Base-by-base conservation (phyloP, 2,888 invertebrate species). In the Neoscelio sp. region DNA sequence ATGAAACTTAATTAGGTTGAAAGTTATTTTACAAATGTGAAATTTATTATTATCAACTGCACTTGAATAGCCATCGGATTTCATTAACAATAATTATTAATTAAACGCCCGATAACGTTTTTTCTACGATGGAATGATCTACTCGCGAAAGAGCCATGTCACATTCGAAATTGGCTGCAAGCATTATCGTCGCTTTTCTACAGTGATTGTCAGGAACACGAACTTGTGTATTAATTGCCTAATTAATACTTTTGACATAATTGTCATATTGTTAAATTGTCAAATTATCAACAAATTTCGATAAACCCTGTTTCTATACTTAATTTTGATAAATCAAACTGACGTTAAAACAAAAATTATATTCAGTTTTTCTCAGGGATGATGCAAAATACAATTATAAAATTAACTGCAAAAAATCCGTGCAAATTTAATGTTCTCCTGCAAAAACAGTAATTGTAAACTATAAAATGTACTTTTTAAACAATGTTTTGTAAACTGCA, bases 51-150 rank as follows among this genome's bases (percentile, higher is more conserved):
- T 60, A 60, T 60, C 60, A 42, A 60, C 35, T 33, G 60, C 70
- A 58, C 50, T 70, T 30, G 48, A 50, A 48, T 70, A n/a, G 13
- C 46, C 46, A 26, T 54, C 26, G 68, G 48, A 40, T 60, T 70
- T 70, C 70, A 60, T 58, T 70, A 70, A 48, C 42, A 70, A 70
- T 60, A 42, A 52, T 60, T 70, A 48, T 56, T 68, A 68, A 68
- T 68, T 64, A 30, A 64, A 52, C 17, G 33, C 40, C 35, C 50
- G 64, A 64, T 48, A 38, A 48, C 23, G 10, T 50, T 50, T 64
- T 64, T 50, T 50, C 40, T 26, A 18, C 40, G 40, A 35, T 12
- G 54, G 15, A 38, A 38, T 38, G 56, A 56, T 56, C 68, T 50
- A 50, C 40, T 50, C 40, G 58, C 58, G 40, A 70, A 70, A 70